These are phyloP conservation scores for Nothoprocta pentlandii DNA, from an alignment of 2,113 vertebrate genomes.

Conservation along the genomic window DNA sequence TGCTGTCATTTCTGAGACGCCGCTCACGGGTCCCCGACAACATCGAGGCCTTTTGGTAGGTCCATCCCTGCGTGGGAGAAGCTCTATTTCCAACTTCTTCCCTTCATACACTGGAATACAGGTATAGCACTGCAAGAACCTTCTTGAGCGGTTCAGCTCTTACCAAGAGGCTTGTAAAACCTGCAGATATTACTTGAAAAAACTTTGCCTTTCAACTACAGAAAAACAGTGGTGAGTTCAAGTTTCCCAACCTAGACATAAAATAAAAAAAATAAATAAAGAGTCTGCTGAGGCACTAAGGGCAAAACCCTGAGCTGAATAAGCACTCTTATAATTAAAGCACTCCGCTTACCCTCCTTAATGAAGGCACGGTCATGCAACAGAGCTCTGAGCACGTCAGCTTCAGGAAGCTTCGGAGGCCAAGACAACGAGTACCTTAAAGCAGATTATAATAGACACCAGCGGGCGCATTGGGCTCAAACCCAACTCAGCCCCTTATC, in stretches of 20 bases:
- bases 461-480: not conserved
- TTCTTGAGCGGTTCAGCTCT: not conserved
- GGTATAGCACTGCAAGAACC: not conserved
- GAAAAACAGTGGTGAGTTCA: not conserved
- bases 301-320: not conserved
- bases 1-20: not conserved
- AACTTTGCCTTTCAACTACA: not conserved
- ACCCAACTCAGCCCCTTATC: fast-evolving
- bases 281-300: not conserved
- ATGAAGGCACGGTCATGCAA: not conserved
- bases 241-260: not conserved
- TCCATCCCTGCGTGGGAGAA: not conserved
- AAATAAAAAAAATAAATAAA: no score
- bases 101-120: not conserved
- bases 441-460: not conserved
- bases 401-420: not conserved
- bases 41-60: not conserved
- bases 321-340: not conserved
- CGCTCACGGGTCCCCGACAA: not conserved
- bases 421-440: fast-evolving
- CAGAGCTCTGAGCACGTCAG: not conserved
- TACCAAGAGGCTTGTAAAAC: not conserved
- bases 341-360: not conserved
- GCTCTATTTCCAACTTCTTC: not conserved
- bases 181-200: not conserved